Evolutionary conservation across 2,888 invertebrate genomes (phyloP).

Genomic region (Lasius platythorax): DNA sequence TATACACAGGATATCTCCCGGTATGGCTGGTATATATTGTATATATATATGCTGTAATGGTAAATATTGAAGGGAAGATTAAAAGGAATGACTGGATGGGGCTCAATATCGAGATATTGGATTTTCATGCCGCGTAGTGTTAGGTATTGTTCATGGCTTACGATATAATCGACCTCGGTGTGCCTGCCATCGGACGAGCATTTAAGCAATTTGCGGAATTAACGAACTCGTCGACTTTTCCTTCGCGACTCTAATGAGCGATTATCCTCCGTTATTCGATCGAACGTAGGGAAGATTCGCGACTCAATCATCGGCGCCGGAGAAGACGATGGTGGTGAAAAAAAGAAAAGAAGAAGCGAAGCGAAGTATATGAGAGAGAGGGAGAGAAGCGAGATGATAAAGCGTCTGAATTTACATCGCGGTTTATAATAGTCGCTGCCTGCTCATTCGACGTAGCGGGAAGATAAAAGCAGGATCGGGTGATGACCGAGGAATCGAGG

Average conservation of each 20-base stretch:
- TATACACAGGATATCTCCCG: not conserved
- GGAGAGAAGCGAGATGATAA: not conserved
- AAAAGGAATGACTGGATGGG: not conserved
- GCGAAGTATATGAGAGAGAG: too few species aligned
- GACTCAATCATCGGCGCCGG: slow-evolving; percentile 24
- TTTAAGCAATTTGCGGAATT: slow-evolving; percentile 52
- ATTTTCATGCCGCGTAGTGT: slow-evolving; percentile 5
- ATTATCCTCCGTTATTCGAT: slow-evolving; percentile 38
- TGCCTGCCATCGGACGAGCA: slow-evolving; percentile 3
- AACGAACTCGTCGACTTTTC: slow-evolving; percentile 28
- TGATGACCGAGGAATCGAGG: slow-evolving; percentile 12
- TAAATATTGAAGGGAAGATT: slow-evolving; percentile 15
- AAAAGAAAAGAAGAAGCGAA: not conserved
- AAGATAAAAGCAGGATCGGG: slow-evolving; percentile 55
- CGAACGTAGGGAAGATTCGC: slow-evolving; percentile 8
- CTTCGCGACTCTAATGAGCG: slow-evolving; percentile 30
- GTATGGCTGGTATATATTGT: not conserved
- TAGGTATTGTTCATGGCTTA: slow-evolving; percentile 8
- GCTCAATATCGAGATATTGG: slow-evolving; percentile 18
- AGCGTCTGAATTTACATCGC: not conserved
- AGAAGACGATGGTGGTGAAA: not conserved
- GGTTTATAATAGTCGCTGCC: slow-evolving; percentile 15
- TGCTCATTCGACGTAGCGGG: slow-evolving; percentile 5
- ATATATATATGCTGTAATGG: not conserved
- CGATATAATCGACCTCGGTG: slow-evolving; percentile 19